These are phyloP conservation scores for Myocastor coypus DNA, from an alignment of 2,113 vertebrate genomes.

Conservation along the genomic window DNA sequence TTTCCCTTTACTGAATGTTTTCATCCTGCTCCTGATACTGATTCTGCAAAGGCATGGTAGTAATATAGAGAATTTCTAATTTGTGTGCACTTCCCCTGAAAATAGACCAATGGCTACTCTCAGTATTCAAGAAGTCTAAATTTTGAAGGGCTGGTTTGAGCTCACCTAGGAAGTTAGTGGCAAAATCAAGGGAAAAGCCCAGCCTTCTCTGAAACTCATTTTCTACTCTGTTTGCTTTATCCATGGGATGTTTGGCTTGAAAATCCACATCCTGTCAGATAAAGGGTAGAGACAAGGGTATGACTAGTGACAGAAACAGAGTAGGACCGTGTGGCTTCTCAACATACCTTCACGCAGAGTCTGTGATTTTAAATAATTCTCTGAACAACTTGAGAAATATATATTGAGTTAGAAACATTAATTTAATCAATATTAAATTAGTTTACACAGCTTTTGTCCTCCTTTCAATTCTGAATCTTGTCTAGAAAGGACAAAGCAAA, in stretches of 20 bases:
- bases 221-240: not conserved
- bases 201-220: not conserved
- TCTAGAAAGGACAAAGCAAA: not conserved
- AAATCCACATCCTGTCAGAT: not conserved
- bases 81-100: not conserved
- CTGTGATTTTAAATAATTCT: not conserved
- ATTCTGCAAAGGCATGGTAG: not conserved
- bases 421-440: slow-evolving; percentile 32
- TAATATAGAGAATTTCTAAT: not conserved
- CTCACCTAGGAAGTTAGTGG: not conserved
- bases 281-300: not conserved
- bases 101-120: not conserved
- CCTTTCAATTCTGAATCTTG: not conserved
- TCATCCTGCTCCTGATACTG: not conserved
- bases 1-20: not conserved
- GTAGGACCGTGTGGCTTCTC: not conserved
- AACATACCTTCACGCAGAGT: not conserved
- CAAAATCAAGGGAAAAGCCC: not conserved
- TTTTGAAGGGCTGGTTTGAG: not conserved
- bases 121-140: not conserved
- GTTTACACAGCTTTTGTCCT: not conserved
- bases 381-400: slow-evolving; percentile 11
- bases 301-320: not conserved
- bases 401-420: not conserved
- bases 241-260: not conserved